phyloP scores from a whole-genome alignment of 92 coral and sea anemone genomes.

The Palythoa grandis region DNA sequence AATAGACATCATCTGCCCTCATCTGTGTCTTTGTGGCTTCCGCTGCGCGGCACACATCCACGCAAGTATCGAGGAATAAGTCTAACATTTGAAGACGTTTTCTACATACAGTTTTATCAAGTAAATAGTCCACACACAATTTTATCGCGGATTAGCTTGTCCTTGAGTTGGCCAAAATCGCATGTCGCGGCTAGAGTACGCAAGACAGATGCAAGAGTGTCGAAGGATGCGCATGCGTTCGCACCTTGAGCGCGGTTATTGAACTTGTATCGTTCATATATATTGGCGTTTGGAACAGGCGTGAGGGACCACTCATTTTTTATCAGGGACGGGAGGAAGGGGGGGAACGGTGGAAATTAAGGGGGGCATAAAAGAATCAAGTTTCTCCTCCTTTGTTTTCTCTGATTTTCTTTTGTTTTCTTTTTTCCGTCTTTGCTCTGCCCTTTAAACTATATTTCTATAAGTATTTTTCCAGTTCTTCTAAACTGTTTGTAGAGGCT shows the following conservation, averaged over 20 bases:
- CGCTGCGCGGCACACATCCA: conserved; percentile 37
- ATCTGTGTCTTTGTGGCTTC: conserved; percentile 44
- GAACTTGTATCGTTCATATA: not conserved
- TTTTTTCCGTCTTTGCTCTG: too few species aligned
- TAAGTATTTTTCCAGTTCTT: too few species aligned
- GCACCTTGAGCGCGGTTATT: not conserved
- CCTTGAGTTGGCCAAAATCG: conserved; percentile 8
- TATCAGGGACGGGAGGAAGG: too few species aligned
- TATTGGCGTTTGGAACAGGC: too few species aligned
- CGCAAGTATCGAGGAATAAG: conserved; percentile 29
- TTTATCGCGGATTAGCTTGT: not conserved
- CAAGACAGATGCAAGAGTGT: not conserved
- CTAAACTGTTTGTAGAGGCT: too few species aligned
- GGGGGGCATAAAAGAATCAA: too few species aligned
- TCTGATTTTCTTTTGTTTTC: not conserved
- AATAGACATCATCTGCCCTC: conserved; percentile 8
- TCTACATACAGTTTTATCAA: not conserved
- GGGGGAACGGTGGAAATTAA: too few species aligned
- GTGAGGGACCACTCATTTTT: too few species aligned
- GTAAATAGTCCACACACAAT: conserved; percentile 5
- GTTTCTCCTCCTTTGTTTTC: too few species aligned
- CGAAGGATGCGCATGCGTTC: not conserved
- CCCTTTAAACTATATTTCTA: too few species aligned
- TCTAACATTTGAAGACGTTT: conserved; percentile 41
- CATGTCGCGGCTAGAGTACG: conserved; percentile 1